Evolutionary conservation across 2,888 invertebrate species (phyloP).

Genomic region (Agonopterix subpropinquella): DNA sequence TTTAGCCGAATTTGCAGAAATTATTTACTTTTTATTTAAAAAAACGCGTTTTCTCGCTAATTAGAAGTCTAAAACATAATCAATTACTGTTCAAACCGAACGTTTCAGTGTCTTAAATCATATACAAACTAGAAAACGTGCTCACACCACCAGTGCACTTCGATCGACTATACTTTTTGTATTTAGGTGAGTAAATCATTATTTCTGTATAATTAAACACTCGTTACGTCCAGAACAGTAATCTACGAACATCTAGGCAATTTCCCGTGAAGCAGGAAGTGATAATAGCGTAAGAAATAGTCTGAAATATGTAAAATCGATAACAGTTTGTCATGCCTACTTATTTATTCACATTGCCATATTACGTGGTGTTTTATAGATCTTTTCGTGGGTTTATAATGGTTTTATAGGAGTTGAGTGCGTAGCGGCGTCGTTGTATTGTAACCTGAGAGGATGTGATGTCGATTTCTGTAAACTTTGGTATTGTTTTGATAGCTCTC

Average conservation of each 20-base stretch:
- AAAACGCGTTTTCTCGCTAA: conserved; percentile 10
- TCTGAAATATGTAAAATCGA: conserved; percentile 12
- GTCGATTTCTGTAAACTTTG: background rate
- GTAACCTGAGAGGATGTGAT: conserved; percentile 18
- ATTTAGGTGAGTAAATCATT: conserved; percentile 13
- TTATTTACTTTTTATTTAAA: background rate
- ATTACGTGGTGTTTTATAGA: conserved; percentile 20
- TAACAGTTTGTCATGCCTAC: conserved; percentile 11
- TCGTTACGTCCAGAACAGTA: background rate
- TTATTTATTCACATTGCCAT: conserved; percentile 26
- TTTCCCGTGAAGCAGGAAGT: background rate
- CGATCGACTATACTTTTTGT: background rate
- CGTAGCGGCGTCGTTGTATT: conserved; percentile 13
- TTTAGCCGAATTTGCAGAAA: too few relatives aligned
- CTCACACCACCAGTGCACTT: conserved; percentile 1
- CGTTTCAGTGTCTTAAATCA: background rate
- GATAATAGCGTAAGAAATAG: background rate
- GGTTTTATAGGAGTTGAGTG: conserved; percentile 7
- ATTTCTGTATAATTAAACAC: conserved; percentile 15
- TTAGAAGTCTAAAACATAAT: background rate
- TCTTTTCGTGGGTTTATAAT: conserved; percentile 9
- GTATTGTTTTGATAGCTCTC: background rate
- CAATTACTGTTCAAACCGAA: background rate
- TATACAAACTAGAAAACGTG: too few relatives aligned
- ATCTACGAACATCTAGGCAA: background rate